Evolutionary conservation across 2,888 invertebrate species (phyloP), one percentile per base, ranked within the genome.

Genomic region (Philonicus albiceps): DNA sequence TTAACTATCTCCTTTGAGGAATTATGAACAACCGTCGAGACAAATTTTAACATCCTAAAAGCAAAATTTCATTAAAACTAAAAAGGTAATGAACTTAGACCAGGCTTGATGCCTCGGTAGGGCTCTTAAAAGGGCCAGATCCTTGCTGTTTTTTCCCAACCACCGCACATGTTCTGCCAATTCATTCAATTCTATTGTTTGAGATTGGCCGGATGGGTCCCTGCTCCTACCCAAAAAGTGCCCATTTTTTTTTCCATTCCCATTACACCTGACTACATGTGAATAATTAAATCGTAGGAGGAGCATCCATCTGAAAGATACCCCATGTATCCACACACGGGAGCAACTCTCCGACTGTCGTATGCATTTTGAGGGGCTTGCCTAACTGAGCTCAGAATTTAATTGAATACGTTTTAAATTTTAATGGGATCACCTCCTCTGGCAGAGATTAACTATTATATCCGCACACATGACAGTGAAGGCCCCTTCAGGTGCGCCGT

Each of bases 351-450:
- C 27, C 64, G 27, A 64, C 64, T 80, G 80, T 22, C 80, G 49
- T 30, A 7, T 80, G 49, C 49, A 80, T 31, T 80, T 80, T 30
- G 55, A 55, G 22, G 78, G 27, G 8, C 19, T 81, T 13, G 81
- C 19, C 55, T 22, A 81, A 81, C n/a, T 27, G 22, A 22, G 64
- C 64, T 64, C 64, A 64, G 64, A 43, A 43, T 34, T 34, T 81
- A 81, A 55, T 55, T 81, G 64, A 81, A 81, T 55, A 64, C 55
- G 81, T 49, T 81, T 64, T 55, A 81, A 81, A 81, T 81, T 81
- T 81, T 81, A 81, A 81, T 81, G 19, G 81, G 34, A 64, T 81
- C 55, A 81, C 81, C 34, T 81, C 34, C n/a, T 55, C 30, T 81
- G 49, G 55, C 31, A 11, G 55, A 81, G 64, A 81, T 81, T 81